Conservation (phyloP, 2,113 vertebrate genomes). For the Himantopus leucocephalus region DNA sequence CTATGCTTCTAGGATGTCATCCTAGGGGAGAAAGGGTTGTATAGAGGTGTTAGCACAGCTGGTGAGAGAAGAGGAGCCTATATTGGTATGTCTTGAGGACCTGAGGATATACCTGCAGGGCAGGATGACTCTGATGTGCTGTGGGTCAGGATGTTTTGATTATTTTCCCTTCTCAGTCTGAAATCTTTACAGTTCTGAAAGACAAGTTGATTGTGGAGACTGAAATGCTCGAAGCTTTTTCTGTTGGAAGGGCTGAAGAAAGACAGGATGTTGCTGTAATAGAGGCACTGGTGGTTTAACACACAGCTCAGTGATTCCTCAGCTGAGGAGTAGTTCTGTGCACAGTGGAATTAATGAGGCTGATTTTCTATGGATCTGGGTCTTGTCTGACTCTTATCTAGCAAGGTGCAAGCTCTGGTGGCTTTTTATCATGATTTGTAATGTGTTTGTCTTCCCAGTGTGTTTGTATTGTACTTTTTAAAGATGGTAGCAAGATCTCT, state of each 20-base stretch:
- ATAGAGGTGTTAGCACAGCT: neutral
- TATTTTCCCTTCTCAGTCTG: neutral
- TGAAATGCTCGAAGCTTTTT: neutral
- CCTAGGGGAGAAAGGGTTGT: neutral
- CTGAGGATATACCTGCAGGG: neutral
- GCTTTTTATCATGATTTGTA: neutral
- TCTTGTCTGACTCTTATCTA: neutral
- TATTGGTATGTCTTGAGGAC: neutral
- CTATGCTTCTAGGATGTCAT: neutral
- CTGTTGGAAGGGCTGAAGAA: neutral
- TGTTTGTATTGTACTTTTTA: neutral
- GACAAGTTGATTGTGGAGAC: neutral
- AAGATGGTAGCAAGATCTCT: neutral
- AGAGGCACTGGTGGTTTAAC: neutral
- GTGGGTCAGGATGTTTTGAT: neutral
- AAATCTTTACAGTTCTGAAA: neutral
- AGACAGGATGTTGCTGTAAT: neutral
- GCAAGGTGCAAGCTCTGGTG: neutral
- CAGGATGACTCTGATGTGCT: neutral
- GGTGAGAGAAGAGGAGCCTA: neutral
- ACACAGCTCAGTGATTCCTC: neutral
- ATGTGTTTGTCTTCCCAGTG: neutral
- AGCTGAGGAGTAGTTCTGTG: neutral
- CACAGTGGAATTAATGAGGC: neutral
- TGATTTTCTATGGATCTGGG: constrained; percentile 32